Conservation (phyloP, 92 coral and sea anemone species). For the Virgularia gustaviana region DNA sequence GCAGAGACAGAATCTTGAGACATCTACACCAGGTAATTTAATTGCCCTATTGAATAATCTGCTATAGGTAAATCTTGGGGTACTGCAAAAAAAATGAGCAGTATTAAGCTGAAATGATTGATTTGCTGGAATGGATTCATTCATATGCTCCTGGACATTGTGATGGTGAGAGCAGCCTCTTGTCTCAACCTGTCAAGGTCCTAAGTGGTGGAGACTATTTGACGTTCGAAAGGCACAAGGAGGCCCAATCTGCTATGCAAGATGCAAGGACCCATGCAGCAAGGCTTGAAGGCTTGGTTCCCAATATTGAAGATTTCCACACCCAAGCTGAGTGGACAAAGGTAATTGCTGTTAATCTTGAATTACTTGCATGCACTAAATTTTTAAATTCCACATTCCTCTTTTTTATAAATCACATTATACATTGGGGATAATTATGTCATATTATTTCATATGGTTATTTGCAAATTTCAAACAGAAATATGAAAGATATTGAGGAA, state of each 20-base stretch:
- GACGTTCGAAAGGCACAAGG: constrained; percentile 57
- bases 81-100: constrained; percentile 50
- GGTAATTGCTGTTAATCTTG: too few species aligned
- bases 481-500: too few species aligned
- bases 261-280: constrained; percentile 58
- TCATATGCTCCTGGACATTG: constrained; percentile 46
- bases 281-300: constrained; percentile 46
- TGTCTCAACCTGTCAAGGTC: constrained; percentile 24
- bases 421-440: too few species aligned
- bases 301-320: constrained; percentile 56
- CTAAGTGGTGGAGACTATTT: constrained; percentile 59
- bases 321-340: constrained; percentile 49
- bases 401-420: too few species aligned
- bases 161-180: not conserved
- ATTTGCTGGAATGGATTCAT: constrained; percentile 22
- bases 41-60: too few species aligned
- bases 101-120: constrained; percentile 49
- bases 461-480: too few species aligned
- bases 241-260: constrained; percentile 56
- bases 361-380: too few species aligned
- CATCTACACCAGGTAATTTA: too few species aligned
- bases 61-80: constrained; percentile 59
- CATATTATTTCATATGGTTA: too few species aligned
- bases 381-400: too few species aligned
- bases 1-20: too few species aligned